Percentiles rank a stretch among this genome's conserved stretches.
phyloP scores from a whole-genome alignment of 2,888 invertebrate genomes.

The Nemapogon koenigi region DNA sequence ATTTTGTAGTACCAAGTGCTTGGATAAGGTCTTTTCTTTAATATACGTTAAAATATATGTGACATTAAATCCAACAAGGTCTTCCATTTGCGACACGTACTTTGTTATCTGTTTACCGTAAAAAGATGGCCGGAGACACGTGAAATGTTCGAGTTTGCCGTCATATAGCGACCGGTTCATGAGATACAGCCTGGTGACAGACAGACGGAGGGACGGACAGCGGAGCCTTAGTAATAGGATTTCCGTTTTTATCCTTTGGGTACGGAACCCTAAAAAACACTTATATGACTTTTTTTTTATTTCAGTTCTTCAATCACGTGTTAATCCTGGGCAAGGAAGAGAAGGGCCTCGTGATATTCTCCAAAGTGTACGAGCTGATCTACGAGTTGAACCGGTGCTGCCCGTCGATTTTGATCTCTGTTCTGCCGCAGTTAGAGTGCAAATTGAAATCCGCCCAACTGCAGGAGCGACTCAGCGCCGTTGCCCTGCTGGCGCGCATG shows the following conservation, averaged over 20 bases:
- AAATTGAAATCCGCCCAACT: conserved; percentile 93
- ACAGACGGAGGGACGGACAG: too few relatives aligned
- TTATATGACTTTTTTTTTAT: conserved; percentile 19
- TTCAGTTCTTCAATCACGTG: conserved; percentile 94
- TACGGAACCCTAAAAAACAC: too few relatives aligned
- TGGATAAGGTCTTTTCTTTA: too few relatives aligned
- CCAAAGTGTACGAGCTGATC: conserved; percentile 92
- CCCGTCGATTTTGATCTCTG: conserved; percentile 83
- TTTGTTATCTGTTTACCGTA: background rate
- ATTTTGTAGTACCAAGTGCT: too few relatives aligned
- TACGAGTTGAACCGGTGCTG: conserved; percentile 95
- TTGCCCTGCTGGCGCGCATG: conserved; percentile 91
- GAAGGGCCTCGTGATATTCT: conserved; percentile 76
- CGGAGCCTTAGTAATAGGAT: too few relatives aligned
- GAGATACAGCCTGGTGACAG: too few relatives aligned
- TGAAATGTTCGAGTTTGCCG: background rate
- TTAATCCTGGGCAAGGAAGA: conserved; percentile 92
- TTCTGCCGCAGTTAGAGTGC: conserved; percentile 94
- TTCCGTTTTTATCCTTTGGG: too few relatives aligned
- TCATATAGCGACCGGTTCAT: background rate
- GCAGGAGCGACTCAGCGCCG: conserved; percentile 84
- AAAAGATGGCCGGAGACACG: background rate
- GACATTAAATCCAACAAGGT: too few relatives aligned
- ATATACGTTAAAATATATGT: too few relatives aligned
- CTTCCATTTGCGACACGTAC: too few relatives aligned